Base-by-base conservation (phyloP, 2,113 vertebrate species). In the Holacanthus passer region DNA sequence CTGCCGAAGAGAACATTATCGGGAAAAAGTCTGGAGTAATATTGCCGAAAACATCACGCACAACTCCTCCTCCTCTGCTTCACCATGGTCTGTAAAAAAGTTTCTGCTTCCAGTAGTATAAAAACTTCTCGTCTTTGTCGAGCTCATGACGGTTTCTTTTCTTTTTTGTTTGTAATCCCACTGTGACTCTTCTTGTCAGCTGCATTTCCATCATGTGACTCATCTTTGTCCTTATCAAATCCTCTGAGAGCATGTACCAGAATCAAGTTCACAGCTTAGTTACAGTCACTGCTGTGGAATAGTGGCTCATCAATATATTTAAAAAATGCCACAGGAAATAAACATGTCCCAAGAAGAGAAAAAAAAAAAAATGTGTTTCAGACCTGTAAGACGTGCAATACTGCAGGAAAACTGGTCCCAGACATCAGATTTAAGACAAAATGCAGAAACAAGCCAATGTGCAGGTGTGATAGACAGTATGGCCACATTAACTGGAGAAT, bases 231-330 rank as follows among this genome's bases (percentile, higher is more conserved):
- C 63, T 85, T 16, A 29, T 66, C 43, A 55, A 78, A 73, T 76
- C 75, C 77, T 52, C 50, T 73, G 67, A 71, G 69, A 86, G 75
- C 65, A 64, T 31, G 56, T n/a, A 68, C 55, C n/a, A 27, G 70
- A 71, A 53, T 79, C 56, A 56, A 63, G 43, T 86, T 77, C 88
- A 88, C 69, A 92, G 77, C 65, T 87, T 91, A 24, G 52, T 79
- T 81, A 84, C 73, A 90, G 71, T 85, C 69, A 52, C 55, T 32
- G 78, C 84, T 76, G 86, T 60, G 63, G 48, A 87, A 73, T 43
- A 68, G 74, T 69, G 87, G 84, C 82, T 87, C 84, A 77, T 76
- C 43, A 29, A 41, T 73, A 56, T 31, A 60, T 62, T 19, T 17
- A 20, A 22, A 17, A 24, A 39, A 89, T 41, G 60, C 71, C 71